Evolutionary conservation across 2,113 vertebrate species (phyloP), one percentile per base, ranked within the genome.

Genomic region (Gopherus flavomarginatus): DNA sequence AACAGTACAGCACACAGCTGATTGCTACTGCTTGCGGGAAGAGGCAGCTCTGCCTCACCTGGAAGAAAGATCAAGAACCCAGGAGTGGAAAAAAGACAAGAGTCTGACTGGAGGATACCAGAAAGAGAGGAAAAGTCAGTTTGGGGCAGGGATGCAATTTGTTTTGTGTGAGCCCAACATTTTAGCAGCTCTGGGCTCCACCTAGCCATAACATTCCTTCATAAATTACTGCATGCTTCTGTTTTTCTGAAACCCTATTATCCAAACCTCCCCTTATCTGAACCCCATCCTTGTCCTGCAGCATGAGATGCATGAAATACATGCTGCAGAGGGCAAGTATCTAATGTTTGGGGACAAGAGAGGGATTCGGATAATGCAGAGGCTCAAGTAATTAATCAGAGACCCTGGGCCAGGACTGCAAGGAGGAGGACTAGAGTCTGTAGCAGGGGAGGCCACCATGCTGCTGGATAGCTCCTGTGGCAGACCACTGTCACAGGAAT

Each of bases 41-140:
- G 2, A 91, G 82, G 31, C 86, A 87, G 42, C 6, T 26, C 50
- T 56, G 13, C 75, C 47, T 56, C 12, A 2, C 6, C 13, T 14
- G n/a, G 72, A 5, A 75, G 26, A 77, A 89, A 90, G 75, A 59
- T 26, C 79, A 79, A 42, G 0, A 0, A 5, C 16, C 72, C 49
- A 49, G 83, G 80, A 79, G 77, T 86, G 77, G 59, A 95, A 88
- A 57, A 49, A 69, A 89, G 85, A 31, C 52, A 35, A 77, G 47
- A 96, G 57, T 5, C 14, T 38, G 10, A 6, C 38, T 85, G 75
- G 72, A 72, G 35, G 82, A 81, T 50, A 82, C 47, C 0, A 0
- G 90, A 22, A n/a, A 26, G 81, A 86, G 83, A 82, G 29, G 89
- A 90, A 86, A 95, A 93, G 42, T 50, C 83, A 53, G 91, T 87